These are phyloP conservation scores for Beris morrisii DNA, from an alignment of 2,888 invertebrate genomes.

Conservation along the genomic window DNA sequence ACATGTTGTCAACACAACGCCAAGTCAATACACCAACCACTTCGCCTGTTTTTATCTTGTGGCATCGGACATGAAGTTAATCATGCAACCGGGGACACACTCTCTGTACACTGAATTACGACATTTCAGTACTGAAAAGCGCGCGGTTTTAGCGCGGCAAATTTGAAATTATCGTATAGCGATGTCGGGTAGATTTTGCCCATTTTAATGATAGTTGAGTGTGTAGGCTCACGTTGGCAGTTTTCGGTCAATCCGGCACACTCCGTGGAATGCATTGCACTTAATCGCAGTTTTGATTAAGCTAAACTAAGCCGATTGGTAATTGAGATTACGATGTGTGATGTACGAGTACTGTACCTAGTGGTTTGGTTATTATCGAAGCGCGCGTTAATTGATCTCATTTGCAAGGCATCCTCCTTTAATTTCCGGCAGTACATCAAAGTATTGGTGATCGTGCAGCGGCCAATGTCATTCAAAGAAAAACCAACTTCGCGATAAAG, in stretches of 20 bases:
- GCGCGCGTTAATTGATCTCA: conserved; percentile 31
- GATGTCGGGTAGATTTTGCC: too few species aligned
- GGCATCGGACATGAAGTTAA: too few species aligned
- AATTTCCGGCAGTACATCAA: not conserved
- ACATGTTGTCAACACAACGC: conserved; percentile 39
- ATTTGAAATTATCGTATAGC: too few species aligned
- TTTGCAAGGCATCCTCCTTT: conserved; percentile 28
- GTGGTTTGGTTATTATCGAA: conserved; percentile 2
- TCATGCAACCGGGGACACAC: too few species aligned
- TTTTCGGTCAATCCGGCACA: conserved; percentile 34
- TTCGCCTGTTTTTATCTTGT: conserved; percentile 19
- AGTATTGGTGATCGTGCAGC: not conserved
- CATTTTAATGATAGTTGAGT: not conserved
- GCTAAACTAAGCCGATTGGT: conserved; percentile 34
- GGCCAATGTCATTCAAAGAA: not conserved
- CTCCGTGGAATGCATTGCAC: conserved; percentile 34
- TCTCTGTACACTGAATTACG: too few species aligned
- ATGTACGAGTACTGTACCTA: not conserved
- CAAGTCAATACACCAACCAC: conserved; percentile 28
- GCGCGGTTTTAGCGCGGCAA: too few species aligned
- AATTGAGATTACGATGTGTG: conserved; percentile 33
- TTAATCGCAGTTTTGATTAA: conserved; percentile 36
- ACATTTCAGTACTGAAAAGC: too few species aligned
- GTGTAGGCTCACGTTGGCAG: conserved; percentile 8
- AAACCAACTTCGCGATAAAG: too few species aligned